Evolutionary conservation across 35 echinoderm and acorn worm genomes (phyloP), one percentile per base, ranked within the genome.

Genomic region (Lytechinus variegatus): DNA sequence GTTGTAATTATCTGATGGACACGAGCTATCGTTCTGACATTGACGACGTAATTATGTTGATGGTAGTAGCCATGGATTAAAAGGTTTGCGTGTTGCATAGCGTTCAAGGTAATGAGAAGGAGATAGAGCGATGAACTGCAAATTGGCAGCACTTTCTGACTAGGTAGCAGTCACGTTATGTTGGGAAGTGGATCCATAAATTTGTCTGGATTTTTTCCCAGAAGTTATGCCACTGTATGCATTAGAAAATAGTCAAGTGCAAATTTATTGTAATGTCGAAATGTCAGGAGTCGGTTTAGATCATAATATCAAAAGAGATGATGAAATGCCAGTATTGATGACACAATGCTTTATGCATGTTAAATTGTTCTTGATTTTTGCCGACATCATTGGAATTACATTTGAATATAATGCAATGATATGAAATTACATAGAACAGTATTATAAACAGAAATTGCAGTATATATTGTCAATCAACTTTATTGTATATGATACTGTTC

Each of bases 11-110:
- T 79, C 66, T n/a, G 66, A 79, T 79, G 66, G 66, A 79, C 6
- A 19, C 66, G 1, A 24, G 66, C 66, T 79, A 79, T 24, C 66
- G 66, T 79, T 24, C 66, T 79, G 66, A 24, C 66, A 79, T 79
- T 79, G 66, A 79, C 66, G 66, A 79, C 66, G 66, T 79, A 79
- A 79, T 79, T 79, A 79, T 79, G 66, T 79, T 79, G 66, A 79
- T 79, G 66, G 66, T 79, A 19, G 66, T 24, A 79, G n/a, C 66
- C 19, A 79, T 79, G 66, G n/a, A 79, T 79, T 79, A 79, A 79
- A 79, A 79, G 66, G 66, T 79, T 79, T 79, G 19, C 66, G 16
- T 58, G 56, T 13, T 58, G 56, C 56, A 58, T 79, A 24, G 19
- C 19, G 2, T 79, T 79, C 66, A 79, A 79, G 66, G 66, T 79